Percentiles rank a stretch among this genome's conserved stretches.
phyloP scores from a whole-genome alignment of 92 coral and sea anemone species.

The Parazoanthus atlanticus region DNA sequence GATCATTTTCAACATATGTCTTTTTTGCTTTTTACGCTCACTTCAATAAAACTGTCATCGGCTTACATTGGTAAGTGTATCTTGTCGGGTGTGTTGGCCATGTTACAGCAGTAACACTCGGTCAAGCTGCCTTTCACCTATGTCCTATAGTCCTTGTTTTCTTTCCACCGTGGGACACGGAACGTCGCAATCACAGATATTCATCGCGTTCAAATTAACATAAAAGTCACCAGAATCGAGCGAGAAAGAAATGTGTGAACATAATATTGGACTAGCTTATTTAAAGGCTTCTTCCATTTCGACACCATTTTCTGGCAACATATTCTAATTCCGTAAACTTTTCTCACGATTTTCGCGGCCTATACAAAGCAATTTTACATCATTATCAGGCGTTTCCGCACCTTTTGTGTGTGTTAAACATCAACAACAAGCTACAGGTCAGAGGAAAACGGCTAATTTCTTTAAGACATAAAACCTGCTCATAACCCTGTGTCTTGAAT shows the following conservation, averaged over 20 bases:
- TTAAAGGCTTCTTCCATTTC: not conserved
- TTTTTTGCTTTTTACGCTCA: not conserved
- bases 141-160: not conserved
- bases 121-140: not conserved
- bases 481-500: slow-evolving; percentile 38
- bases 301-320: slow-evolving; percentile 24
- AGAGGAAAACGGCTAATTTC: slow-evolving; percentile 40
- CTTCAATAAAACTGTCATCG: not conserved
- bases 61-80: not conserved
- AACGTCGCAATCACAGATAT: not conserved
- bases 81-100: not conserved
- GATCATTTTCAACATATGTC: not conserved
- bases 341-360: slow-evolving; percentile 44
- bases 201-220: not conserved
- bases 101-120: not conserved
- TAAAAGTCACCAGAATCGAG: not conserved
- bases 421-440: slow-evolving; percentile 37
- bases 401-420: slow-evolving; percentile 22
- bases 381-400: slow-evolving; percentile 39
- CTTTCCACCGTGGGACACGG: not conserved
- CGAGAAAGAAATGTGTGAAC: not conserved
- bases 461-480: slow-evolving; percentile 41
- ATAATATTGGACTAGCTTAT: not conserved
- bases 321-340: slow-evolving; percentile 16
- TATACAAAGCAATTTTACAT: slow-evolving; percentile 39